Evolutionary conservation across 2,888 invertebrate genomes (phyloP).

Genomic region (Julus scanicus): DNA sequence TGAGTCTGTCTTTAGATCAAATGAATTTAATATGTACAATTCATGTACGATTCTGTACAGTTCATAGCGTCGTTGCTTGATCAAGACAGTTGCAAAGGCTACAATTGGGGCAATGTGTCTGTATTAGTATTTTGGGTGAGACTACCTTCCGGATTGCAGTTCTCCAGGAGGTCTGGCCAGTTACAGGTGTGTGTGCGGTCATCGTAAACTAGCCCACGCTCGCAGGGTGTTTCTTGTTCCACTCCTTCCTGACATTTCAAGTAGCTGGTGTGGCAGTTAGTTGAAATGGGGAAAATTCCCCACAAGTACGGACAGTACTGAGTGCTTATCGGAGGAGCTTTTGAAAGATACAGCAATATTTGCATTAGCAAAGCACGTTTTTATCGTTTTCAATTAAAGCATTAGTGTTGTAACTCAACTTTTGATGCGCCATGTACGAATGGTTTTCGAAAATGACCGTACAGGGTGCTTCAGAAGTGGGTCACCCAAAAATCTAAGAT

Average conservation of each 20-base stretch:
- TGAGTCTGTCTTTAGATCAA: no score
- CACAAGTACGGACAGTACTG: slow-evolving; percentile 72
- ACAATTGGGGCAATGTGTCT: not conserved
- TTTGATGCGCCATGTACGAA: not conserved
- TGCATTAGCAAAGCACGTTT: not conserved
- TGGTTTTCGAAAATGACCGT: no score
- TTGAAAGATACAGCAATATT: not conserved
- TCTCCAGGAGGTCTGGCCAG: slow-evolving; percentile 88
- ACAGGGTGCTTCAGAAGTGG: not conserved
- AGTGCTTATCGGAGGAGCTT: slow-evolving; percentile 60
- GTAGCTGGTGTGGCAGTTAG: slow-evolving; percentile 85
- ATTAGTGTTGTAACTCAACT: not conserved
- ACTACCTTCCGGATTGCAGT: slow-evolving; percentile 88
- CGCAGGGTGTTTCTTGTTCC: slow-evolving; percentile 79
- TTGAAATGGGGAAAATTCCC: slow-evolving; percentile 84
- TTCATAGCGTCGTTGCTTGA: not conserved
- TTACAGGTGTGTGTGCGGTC: slow-evolving; percentile 89
- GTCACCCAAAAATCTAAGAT: not conserved
- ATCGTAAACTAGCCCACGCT: slow-evolving; percentile 88
- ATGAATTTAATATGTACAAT: no score
- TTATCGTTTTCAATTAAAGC: not conserved
- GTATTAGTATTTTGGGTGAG: not conserved
- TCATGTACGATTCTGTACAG: no score
- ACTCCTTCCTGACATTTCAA: slow-evolving; percentile 86
- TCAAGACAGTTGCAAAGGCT: not conserved